phyloP scores from a whole-genome alignment of 2,888 invertebrate species.

The Agrotis segetum region DNA sequence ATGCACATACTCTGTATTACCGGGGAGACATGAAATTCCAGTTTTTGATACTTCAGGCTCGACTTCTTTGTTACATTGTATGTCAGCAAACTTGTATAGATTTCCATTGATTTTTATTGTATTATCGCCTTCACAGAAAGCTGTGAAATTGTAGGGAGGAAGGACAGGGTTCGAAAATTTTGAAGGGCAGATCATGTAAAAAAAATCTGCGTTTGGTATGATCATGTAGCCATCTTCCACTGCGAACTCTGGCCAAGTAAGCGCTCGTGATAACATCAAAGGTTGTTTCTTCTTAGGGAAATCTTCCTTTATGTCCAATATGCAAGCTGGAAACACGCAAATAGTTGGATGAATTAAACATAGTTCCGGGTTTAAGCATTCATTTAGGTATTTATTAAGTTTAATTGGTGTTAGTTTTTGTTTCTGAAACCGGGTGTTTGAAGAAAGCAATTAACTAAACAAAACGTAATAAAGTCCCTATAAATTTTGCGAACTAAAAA shows the following conservation, averaged over 20 bases:
- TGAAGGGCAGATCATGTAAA: constrained; percentile 71
- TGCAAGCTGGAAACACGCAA: constrained; percentile 73
- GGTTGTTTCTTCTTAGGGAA: constrained; percentile 66
- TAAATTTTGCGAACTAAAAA: no score
- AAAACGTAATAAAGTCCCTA: no score
- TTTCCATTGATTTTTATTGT: constrained; percentile 63
- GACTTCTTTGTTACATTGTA: constrained; percentile 70
- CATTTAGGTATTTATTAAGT: no score
- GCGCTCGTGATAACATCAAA: constrained; percentile 62
- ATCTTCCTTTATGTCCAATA: constrained; percentile 66
- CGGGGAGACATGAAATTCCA: constrained; percentile 58
- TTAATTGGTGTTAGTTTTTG: no score
- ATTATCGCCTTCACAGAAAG: constrained; percentile 67
- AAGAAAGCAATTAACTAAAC: no score
- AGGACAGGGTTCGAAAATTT: constrained; percentile 60
- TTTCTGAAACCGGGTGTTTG: no score
- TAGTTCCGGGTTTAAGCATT: neutral
- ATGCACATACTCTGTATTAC: constrained; percentile 65
- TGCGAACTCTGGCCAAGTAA: constrained; percentile 59
- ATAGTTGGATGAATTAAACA: neutral
- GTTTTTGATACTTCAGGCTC: constrained; percentile 58
- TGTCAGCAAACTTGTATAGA: constrained; percentile 65
- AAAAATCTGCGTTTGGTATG: constrained; percentile 62
- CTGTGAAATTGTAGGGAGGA: constrained; percentile 45
- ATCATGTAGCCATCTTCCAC: constrained; percentile 60